phyloP scores from a whole-genome alignment of 2,888 invertebrate species.

The Willowsia nigromaculata region DNA sequence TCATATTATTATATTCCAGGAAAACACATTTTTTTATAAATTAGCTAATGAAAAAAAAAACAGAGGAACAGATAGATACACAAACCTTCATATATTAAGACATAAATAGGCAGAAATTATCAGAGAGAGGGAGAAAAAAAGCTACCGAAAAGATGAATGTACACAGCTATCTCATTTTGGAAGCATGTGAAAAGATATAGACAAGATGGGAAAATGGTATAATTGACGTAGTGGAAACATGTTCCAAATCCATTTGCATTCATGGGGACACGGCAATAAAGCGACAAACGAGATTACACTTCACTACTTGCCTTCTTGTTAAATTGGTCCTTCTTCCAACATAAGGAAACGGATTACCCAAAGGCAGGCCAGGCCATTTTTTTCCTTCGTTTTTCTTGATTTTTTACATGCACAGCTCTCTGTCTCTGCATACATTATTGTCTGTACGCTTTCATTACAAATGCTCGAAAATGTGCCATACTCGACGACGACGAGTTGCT shows the following conservation, averaged over 20 bases:
- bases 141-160: slow-evolving; percentile 56
- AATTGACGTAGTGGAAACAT: slow-evolving; percentile 73
- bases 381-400: slow-evolving; percentile 24
- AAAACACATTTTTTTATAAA: slow-evolving; percentile 41
- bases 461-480: slow-evolving; percentile 33
- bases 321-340: slow-evolving; percentile 25
- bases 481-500: slow-evolving; percentile 62
- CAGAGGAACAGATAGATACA: neutral
- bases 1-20: too few species aligned
- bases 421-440: slow-evolving; percentile 62
- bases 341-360: slow-evolving; percentile 10
- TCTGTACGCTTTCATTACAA: slow-evolving; percentile 49
- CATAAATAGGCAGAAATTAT: slow-evolving; percentile 39
- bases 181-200: slow-evolving; percentile 46
- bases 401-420: slow-evolving; percentile 28
- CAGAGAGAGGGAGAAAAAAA: slow-evolving; percentile 40
- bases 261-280: slow-evolving; percentile 64
- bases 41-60: slow-evolving; percentile 67
- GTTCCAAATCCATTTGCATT: slow-evolving; percentile 77
- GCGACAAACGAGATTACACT: slow-evolving; percentile 67
- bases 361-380: slow-evolving; percentile 25
- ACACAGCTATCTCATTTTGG: slow-evolving; percentile 64
- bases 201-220: slow-evolving; percentile 57
- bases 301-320: slow-evolving; percentile 47
- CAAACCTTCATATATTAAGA: neutral